Conservation (phyloP, 2,888 invertebrate species). For the Branchellion lobata region DNA sequence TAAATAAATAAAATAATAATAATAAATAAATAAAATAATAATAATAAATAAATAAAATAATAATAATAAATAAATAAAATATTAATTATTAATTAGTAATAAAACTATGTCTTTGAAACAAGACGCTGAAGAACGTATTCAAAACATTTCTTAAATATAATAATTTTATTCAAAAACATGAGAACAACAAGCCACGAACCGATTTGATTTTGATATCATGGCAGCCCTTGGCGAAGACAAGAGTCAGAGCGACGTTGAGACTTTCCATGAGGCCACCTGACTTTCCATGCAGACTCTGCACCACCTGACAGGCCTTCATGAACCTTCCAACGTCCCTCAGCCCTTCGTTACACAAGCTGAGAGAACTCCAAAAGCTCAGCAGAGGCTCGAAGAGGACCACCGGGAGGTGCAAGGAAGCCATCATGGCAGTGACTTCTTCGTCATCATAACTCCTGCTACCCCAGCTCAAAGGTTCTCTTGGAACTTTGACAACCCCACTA, state of each 20-base stretch:
- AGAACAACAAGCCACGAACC: constrained; percentile 5
- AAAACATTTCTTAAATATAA: not conserved
- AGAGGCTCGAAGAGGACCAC: not conserved
- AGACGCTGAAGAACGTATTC: too few species aligned
- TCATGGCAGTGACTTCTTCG: constrained; percentile 12
- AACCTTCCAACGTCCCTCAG: not conserved
- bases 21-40: not conserved
- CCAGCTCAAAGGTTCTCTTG: not conserved
- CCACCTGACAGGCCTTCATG: constrained; percentile 26
- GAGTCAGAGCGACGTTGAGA: not conserved
- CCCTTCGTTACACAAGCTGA: not conserved
- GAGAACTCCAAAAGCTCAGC: not conserved
- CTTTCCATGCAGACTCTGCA: not conserved
- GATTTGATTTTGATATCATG: constrained; percentile 27
- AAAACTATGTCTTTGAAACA: too few species aligned
- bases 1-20: not conserved
- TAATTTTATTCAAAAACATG: constrained; percentile 4
- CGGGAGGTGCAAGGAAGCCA: not conserved
- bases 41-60: too few species aligned
- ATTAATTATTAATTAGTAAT: too few species aligned
- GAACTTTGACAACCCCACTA: not conserved
- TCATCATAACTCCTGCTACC: not conserved
- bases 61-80: too few species aligned
- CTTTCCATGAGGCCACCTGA: not conserved
- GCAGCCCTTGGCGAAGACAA: constrained; percentile 5